Evolutionary conservation across 1,140 invertebrate species (phyloP).

Genomic region (Drosophila athabasca): DNA sequence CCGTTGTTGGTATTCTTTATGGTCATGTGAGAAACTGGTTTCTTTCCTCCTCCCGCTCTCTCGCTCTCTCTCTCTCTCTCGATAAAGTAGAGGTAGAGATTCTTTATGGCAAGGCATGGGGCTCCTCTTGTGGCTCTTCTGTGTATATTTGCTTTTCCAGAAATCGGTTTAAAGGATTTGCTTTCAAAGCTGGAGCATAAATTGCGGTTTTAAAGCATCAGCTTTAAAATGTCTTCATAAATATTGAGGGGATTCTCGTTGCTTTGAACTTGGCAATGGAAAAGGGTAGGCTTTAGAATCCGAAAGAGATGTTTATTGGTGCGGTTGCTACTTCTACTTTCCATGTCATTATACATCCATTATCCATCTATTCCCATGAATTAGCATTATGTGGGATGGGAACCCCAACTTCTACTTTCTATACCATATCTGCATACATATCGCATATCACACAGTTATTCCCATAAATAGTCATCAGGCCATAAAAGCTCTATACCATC

Average conservation of each 20-base stretch:
- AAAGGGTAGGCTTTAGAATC: background rate
- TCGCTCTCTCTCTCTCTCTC: constrained; percentile 2
- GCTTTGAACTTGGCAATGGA: constrained; percentile 18
- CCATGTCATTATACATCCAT: too few species aligned
- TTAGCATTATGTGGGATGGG: constrained; percentile 2
- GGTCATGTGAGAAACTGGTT: constrained; percentile 43
- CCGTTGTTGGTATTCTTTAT: constrained; percentile 24
- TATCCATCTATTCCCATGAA: background rate
- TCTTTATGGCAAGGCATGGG: constrained; percentile 57
- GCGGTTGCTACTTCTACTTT: too few species aligned
- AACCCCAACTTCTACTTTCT: constrained; percentile 27
- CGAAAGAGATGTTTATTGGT: too few species aligned
- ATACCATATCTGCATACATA: constrained; percentile 13
- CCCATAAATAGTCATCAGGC: constrained; percentile 39
- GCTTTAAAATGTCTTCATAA: constrained; percentile 66
- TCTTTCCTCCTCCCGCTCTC: constrained; percentile 8
- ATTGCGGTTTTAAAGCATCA: constrained; percentile 49
- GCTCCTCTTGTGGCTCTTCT: constrained; percentile 16
- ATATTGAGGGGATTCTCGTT: constrained; percentile 22
- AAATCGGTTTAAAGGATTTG: constrained; percentile 75
- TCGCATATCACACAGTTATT: background rate
- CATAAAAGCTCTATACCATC: constrained; percentile 8
- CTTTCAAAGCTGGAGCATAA: constrained; percentile 48
- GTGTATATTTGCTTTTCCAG: constrained; percentile 65
- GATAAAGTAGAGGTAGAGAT: constrained; percentile 63